These are phyloP conservation scores for Antheraea pernyi DNA, from an alignment of 1,140 invertebrate genomes.

Conservation along the genomic window DNA sequence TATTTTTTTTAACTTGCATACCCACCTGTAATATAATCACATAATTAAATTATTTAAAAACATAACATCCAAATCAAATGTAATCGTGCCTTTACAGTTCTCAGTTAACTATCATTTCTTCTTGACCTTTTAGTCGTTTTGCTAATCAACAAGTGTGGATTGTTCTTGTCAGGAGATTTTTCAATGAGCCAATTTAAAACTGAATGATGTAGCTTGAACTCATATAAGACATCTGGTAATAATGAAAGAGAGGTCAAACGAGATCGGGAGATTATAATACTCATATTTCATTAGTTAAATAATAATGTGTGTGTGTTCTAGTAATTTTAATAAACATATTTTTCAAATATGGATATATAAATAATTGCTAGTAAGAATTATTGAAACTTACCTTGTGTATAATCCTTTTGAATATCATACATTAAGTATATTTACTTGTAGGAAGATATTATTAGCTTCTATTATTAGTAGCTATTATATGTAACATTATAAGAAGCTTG, in stretches of 20 bases:
- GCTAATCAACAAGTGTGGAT: conserved; percentile 57
- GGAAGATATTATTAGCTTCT: no score
- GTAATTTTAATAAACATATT: background rate
- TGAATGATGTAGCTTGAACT: conserved; percentile 13
- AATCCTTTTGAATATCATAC: no score
- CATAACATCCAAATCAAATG: background rate
- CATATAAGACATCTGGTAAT: conserved; percentile 7
- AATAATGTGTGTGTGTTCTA: background rate
- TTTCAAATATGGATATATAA: background rate
- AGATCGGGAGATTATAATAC: background rate
- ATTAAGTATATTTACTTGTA: no score
- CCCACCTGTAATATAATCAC: no score
- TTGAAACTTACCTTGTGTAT: no score
- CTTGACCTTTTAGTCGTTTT: conserved; percentile 37
- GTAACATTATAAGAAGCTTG: background rate
- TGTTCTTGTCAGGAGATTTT: conserved; percentile 46
- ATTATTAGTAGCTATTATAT: no score
- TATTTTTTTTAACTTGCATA: no score
- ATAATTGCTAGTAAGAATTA: no score
- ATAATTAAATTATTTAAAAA: background rate
- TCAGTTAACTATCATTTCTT: conserved; percentile 30
- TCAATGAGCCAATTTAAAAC: conserved; percentile 41
- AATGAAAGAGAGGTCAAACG: background rate
- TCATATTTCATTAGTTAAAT: background rate
- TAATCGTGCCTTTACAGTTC: conserved; percentile 17